Percentiles rank a stretch among this genome's conserved stretches.
Evolutionary conservation across 2,797 vertebrate species (phyloP).

Genomic region (Microchirus variegatus): DNA sequence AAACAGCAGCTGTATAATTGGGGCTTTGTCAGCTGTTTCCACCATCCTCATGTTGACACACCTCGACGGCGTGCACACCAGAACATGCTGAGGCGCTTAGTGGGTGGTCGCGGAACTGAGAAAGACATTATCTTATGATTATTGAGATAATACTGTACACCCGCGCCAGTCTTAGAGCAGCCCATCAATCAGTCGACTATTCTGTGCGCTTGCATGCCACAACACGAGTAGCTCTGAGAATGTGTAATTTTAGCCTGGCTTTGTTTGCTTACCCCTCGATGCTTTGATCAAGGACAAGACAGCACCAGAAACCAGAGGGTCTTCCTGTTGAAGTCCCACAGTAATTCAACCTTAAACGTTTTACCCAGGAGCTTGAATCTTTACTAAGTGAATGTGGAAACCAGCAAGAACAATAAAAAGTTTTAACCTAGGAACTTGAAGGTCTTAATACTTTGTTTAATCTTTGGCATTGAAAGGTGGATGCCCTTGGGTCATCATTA

Average conservation of each 20-base stretch:
- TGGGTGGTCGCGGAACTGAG: conserved; percentile 79
- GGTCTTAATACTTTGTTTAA: conserved; percentile 60
- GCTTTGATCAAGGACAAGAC: conserved; percentile 79
- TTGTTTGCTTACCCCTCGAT: conserved; percentile 74
- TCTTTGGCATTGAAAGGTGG: conserved; percentile 76
- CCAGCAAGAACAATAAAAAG: conserved; percentile 57
- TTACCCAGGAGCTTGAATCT: conserved; percentile 37
- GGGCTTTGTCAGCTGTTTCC: conserved; percentile 80
- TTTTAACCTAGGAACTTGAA: conserved; percentile 58
- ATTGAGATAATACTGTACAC: conserved; percentile 80
- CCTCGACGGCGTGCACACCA: conserved; percentile 68
- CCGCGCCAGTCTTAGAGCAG: conserved; percentile 72
- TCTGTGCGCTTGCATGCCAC: conserved; percentile 70
- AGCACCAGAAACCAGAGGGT: conserved; percentile 63
- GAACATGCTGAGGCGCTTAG: conserved; percentile 57
- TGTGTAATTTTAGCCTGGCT: conserved; percentile 77
- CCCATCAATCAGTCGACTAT: conserved; percentile 80
- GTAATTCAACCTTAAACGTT: conserved; percentile 56
- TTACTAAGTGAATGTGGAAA: conserved; percentile 50
- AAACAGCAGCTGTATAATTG: conserved; percentile 77
- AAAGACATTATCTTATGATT: conserved; percentile 82
- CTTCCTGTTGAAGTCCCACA: conserved; percentile 57
- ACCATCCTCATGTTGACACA: conserved; percentile 74
- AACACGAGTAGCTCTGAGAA: conserved; percentile 70
- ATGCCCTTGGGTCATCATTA: conserved; percentile 70